These are phyloP conservation scores for Ploceus nigricollis DNA, from an alignment of 2,113 vertebrate genomes.

Conservation along the genomic window DNA sequence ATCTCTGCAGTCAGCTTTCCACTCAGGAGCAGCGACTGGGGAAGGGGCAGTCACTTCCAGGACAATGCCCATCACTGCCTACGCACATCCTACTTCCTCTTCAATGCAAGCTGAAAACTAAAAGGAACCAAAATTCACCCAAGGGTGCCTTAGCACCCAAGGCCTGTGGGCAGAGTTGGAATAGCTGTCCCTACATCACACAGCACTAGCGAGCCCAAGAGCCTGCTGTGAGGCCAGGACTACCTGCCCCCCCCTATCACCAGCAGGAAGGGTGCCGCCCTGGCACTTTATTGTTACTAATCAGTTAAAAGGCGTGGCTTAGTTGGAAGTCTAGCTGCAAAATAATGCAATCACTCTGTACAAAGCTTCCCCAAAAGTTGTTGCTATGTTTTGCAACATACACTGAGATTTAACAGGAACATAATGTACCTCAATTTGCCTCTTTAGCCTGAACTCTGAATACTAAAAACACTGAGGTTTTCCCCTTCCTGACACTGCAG, in stretches of 20 bases:
- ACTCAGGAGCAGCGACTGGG: neutral
- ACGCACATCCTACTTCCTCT: rapidly evolving
- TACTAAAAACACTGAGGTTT: neutral
- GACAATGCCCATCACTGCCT: no score
- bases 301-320: neutral
- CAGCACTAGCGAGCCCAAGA: rapidly evolving
- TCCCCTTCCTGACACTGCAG: neutral
- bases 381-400: neutral
- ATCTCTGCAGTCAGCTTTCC: neutral
- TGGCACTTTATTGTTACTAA: neutral
- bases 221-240: no score
- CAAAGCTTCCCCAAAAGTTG: neutral
- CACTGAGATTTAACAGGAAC: neutral
- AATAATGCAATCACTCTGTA: neutral
- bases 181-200: neutral
- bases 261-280: neutral
- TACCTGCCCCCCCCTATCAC: rapidly evolving
- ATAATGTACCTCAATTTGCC: neutral
- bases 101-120: neutral
- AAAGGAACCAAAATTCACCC: neutral
- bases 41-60: neutral
- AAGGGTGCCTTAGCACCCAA: neutral
- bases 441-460: neutral
- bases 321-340: neutral
- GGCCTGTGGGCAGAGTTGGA: neutral